Conservation (phyloP, 2,888 invertebrate species). For the Campopleginae sp. region DNA sequence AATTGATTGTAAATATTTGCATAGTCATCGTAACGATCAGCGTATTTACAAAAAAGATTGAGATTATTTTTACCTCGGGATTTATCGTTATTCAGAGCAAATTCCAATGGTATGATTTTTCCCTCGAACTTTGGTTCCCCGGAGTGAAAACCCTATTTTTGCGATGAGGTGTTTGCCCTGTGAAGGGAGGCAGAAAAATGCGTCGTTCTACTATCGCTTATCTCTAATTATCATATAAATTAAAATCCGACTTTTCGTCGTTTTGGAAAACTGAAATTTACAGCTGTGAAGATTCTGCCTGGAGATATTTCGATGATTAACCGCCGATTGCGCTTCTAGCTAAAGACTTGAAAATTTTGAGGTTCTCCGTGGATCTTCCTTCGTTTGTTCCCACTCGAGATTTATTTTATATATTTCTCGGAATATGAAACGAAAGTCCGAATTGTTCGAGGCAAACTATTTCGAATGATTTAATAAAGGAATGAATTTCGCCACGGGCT, state of each 20-base stretch:
- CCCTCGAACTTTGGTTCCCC: constrained; percentile 7
- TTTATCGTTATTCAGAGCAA: background rate
- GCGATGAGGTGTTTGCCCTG: background rate
- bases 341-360: constrained; percentile 58
- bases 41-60: background rate
- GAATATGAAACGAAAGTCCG: constrained; percentile 54
- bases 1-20: background rate
- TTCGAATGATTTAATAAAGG: constrained; percentile 77
- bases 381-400: constrained; percentile 19
- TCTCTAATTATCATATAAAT: constrained; percentile 6
- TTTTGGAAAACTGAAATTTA: constrained; percentile 6
- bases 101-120: constrained; percentile 12
- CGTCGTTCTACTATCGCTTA: constrained; percentile 12
- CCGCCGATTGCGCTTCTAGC: background rate
- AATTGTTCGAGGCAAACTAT: constrained; percentile 73
- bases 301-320: constrained; percentile 11
- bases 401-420: constrained; percentile 1
- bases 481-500: constrained; percentile 77
- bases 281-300: constrained; percentile 5
- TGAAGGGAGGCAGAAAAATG: constrained; percentile 15
- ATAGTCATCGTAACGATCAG: background rate
- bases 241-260: background rate
- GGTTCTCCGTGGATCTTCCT: constrained; percentile 28
- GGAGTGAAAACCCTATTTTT: background rate
- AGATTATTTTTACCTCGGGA: constrained; percentile 26